Evolutionary conservation across 2,888 invertebrate species (phyloP).

Genomic region (Girardia tigrina): DNA sequence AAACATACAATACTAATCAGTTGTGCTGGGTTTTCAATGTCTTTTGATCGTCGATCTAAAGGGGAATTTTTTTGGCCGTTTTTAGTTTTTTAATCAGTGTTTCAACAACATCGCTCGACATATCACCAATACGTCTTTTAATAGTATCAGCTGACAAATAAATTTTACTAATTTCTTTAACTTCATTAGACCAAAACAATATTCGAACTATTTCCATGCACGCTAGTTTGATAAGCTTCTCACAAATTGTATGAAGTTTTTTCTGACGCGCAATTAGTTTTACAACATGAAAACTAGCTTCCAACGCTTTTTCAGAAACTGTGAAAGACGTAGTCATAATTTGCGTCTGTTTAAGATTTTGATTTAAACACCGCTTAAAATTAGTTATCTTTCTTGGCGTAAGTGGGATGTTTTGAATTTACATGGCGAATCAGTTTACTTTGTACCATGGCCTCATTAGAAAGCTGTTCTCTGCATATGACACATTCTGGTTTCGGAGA

Average conservation of each 20-base stretch:
- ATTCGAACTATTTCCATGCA: constrained; percentile 17
- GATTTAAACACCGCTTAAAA: too few relatives aligned
- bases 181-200: background rate
- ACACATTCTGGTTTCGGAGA: too few relatives aligned
- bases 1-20: background rate
- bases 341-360: background rate
- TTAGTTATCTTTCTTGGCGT: too few relatives aligned
- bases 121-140: background rate
- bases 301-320: background rate
- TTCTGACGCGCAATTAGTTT: background rate
- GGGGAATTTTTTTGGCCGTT: too few relatives aligned
- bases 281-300: background rate
- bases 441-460: too few relatives aligned
- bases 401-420: too few relatives aligned
- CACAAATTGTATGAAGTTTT: background rate
- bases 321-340: background rate
- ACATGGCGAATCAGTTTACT: too few relatives aligned
- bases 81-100: too few relatives aligned
- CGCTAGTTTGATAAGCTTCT: background rate
- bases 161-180: constrained; percentile 4
- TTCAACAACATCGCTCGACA: constrained; percentile 16
- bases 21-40: background rate
- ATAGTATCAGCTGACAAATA: background rate
- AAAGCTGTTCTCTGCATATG: too few relatives aligned
- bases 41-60: too few relatives aligned